phyloP scores from a whole-genome alignment of 2,113 vertebrate species.

The Plotosus lineatus region DNA sequence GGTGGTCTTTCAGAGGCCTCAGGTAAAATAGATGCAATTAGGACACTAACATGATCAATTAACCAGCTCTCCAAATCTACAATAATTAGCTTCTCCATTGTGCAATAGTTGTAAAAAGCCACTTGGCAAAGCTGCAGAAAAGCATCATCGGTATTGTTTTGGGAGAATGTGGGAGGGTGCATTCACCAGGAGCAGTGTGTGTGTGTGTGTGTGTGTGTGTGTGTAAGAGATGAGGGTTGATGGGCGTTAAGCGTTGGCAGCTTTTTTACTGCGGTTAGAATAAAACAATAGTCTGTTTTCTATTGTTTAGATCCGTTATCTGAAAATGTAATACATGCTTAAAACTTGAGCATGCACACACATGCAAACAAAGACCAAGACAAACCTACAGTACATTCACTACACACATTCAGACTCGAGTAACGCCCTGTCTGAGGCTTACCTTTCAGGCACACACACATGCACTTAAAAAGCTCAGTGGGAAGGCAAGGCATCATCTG shows the following conservation, averaged over 20 bases:
- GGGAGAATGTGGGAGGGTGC: conserved; percentile 55
- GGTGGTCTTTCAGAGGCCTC: conserved; percentile 50
- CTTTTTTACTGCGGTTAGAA: conserved; percentile 35
- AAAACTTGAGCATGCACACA: neutral
- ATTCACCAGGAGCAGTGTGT: conserved; percentile 45
- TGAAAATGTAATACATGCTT: conserved; percentile 18
- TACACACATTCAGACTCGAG: conserved; percentile 15
- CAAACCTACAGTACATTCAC: conserved; percentile 22
- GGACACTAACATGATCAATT: conserved; percentile 78
- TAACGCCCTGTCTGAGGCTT: conserved; percentile 24
- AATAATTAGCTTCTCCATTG: conserved; percentile 80
- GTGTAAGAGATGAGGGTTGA: conserved; percentile 12
- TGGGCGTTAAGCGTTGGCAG: conserved; percentile 43
- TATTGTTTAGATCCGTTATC: conserved; percentile 26
- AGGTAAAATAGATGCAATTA: conserved; percentile 77
- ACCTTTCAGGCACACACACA: conserved; percentile 48
- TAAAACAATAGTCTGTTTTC: conserved; percentile 43
- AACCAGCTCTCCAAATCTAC: conserved; percentile 80
- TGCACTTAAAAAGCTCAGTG: conserved; percentile 66
- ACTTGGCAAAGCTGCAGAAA: conserved; percentile 77
- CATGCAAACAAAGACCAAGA: conserved; percentile 37
- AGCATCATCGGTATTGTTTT: conserved; percentile 73
- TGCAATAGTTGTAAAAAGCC: conserved; percentile 76
- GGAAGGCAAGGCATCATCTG: conserved; percentile 61
- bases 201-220: conserved; percentile 47